Evolutionary conservation across 2,888 invertebrate genomes (phyloP).

Genomic region (Habrosyne pyritoides): DNA sequence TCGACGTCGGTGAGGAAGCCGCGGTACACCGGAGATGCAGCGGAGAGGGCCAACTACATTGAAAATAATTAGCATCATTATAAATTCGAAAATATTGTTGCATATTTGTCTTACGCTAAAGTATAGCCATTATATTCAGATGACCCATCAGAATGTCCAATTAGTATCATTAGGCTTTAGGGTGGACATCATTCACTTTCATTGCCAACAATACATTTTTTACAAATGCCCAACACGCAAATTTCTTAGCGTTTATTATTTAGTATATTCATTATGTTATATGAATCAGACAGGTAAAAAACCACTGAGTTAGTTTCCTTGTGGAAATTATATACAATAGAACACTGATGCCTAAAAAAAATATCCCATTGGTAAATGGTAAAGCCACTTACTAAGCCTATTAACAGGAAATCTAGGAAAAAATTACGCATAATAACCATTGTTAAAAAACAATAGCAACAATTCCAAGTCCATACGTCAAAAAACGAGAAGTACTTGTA

Average conservation of each 20-base stretch:
- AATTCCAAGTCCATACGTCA: not conserved
- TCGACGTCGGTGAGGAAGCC: constrained; percentile 98
- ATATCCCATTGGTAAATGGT: not conserved
- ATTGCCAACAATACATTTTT: too few relatives aligned
- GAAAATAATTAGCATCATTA: not conserved
- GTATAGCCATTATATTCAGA: too few relatives aligned
- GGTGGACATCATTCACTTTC: too few relatives aligned
- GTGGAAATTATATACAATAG: not conserved
- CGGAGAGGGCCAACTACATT: constrained; percentile 94
- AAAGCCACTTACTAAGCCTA: not conserved
- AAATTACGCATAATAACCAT: not conserved
- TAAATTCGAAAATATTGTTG: not conserved
- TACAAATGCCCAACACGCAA: too few relatives aligned
- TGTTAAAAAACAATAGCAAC: not conserved
- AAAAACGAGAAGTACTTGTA: too few relatives aligned
- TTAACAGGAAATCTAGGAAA: not conserved
- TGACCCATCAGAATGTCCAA: too few relatives aligned
- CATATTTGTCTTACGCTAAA: too few relatives aligned
- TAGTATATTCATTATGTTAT: too few relatives aligned
- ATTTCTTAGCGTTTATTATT: too few relatives aligned
- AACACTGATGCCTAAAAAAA: not conserved
- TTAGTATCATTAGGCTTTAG: too few relatives aligned
- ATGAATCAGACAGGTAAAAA: not conserved
- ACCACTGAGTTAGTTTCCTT: too few relatives aligned
- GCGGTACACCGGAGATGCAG: constrained; percentile 97